Evolutionary conservation across 2,888 invertebrate species (phyloP).

Genomic region (Biston stratarius): DNA sequence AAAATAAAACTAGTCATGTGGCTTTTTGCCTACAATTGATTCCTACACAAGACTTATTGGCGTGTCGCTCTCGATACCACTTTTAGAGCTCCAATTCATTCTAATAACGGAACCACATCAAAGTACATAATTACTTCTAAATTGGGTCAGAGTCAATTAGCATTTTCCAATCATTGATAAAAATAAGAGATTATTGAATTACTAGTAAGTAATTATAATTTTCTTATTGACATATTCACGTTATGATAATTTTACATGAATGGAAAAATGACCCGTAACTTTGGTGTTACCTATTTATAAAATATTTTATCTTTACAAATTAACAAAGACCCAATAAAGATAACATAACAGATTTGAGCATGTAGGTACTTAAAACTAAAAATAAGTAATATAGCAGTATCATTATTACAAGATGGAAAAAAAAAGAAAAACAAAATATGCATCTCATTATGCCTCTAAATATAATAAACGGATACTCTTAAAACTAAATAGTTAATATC

Average conservation of each 20-base stretch:
- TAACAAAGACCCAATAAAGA: slow-evolving; percentile 1
- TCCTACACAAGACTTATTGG: too few species aligned
- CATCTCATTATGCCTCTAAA: not conserved
- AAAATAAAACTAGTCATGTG: too few species aligned
- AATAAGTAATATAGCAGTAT: not conserved
- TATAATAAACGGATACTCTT: not conserved
- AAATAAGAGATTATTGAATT: too few species aligned
- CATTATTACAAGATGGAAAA: not conserved
- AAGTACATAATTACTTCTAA: not conserved
- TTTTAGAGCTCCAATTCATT: too few species aligned
- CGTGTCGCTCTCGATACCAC: too few species aligned
- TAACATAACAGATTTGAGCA: not conserved
- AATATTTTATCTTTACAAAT: not conserved
- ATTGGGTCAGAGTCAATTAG: not conserved
- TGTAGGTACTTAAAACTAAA: not conserved
- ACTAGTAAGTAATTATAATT: too few species aligned
- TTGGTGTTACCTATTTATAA: too few species aligned
- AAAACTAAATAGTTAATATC: not conserved
- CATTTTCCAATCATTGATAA: not conserved
- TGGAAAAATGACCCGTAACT: too few species aligned
- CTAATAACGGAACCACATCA: not conserved
- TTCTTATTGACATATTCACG: too few species aligned
- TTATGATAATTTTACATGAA: too few species aligned
- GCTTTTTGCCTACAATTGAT: too few species aligned
- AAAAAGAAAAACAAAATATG: not conserved